These are phyloP conservation scores for Aulostomus chinensis DNA, from an alignment of 2,797 vertebrate genomes.

Conservation along the genomic window DNA sequence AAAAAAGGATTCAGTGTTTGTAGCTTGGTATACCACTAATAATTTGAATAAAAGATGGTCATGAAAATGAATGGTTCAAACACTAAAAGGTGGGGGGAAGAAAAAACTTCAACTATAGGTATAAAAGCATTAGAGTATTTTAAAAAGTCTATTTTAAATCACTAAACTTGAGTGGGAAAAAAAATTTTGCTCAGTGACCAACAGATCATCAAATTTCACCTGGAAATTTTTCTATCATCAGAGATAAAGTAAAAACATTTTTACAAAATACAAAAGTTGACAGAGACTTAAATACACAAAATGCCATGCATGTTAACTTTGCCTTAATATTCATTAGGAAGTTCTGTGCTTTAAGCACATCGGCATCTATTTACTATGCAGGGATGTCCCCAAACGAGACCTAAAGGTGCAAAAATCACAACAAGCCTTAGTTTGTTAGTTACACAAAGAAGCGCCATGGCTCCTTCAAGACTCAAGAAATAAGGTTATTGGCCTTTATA, in stretches of 20 bases:
- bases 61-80: no score
- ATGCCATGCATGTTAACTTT: slow-evolving; percentile 58
- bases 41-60: slow-evolving; percentile 37
- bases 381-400: slow-evolving; percentile 38
- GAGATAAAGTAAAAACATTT: slow-evolving; percentile 30
- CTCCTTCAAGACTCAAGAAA: slow-evolving; percentile 15
- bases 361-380: slow-evolving; percentile 37
- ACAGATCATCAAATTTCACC: slow-evolving; percentile 4
- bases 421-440: slow-evolving; percentile 48
- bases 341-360: slow-evolving; percentile 38
- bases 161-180: no score
- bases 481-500: slow-evolving; percentile 11
- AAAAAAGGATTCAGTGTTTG: slow-evolving; percentile 53
- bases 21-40: slow-evolving; percentile 39
- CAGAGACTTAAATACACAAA: slow-evolving; percentile 39
- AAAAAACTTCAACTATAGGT: slow-evolving; percentile 6
- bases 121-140: slow-evolving; percentile 2
- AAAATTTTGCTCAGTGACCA: not conserved
- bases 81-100: not conserved
- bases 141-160: slow-evolving; percentile 9
- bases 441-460: slow-evolving; percentile 34
- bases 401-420: slow-evolving; percentile 44
- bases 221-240: no score
- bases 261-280: slow-evolving; percentile 45
- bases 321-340: slow-evolving; percentile 43